Evolutionary conservation across 2,888 invertebrate species (phyloP).

Genomic region (Bimastos eiseni): DNA sequence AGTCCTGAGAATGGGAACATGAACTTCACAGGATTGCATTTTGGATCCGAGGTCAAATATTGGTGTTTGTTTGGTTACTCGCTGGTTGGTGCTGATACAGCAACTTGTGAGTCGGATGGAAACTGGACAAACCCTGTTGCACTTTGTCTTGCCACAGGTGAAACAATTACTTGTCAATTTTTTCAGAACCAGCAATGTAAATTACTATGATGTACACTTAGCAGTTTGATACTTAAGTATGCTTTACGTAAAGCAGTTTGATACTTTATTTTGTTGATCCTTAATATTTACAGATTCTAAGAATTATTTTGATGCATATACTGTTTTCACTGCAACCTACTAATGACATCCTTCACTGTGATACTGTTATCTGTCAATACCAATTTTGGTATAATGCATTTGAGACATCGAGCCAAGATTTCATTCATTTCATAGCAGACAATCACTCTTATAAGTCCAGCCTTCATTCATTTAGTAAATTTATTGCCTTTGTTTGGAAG

Average conservation of each 20-base stretch:
- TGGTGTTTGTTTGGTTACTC: conserved; percentile 33
- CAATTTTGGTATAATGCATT: no score
- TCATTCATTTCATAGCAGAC: no score
- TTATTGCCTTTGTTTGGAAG: no score
- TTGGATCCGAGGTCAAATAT: conserved; percentile 32
- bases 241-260: not conserved
- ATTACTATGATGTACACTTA: not conserved
- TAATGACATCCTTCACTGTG: not conserved
- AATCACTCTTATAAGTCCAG: no score
- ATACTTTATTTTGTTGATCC: not conserved
- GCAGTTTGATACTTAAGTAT: not conserved
- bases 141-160: conserved; percentile 29
- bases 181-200: not conserved
- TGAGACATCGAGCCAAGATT: no score
- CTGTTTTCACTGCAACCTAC: not conserved
- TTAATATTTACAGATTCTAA: not conserved
- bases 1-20: conserved; percentile 34
- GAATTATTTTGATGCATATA: not conserved
- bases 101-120: conserved; percentile 35
- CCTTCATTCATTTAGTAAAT: no score
- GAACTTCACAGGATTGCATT: conserved; percentile 32
- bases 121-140: conserved; percentile 36
- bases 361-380: no score
- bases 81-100: conserved; percentile 29
- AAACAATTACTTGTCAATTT: not conserved